Evolutionary conservation across 2,888 invertebrate species (phyloP).

Genomic region (Oxytorus armatus): DNA sequence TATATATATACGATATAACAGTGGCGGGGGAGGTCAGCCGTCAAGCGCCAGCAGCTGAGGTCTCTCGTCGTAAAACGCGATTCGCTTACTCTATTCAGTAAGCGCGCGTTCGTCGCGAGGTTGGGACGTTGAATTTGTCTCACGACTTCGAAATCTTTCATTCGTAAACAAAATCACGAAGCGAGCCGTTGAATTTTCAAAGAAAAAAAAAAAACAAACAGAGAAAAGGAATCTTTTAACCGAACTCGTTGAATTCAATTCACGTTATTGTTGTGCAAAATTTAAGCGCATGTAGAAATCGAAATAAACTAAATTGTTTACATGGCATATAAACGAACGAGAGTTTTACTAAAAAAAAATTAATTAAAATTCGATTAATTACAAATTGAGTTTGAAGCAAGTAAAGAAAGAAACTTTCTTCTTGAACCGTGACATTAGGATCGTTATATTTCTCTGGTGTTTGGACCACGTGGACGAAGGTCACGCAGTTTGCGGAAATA

Average conservation of each 20-base stretch:
- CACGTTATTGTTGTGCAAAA: no score
- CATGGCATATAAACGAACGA: no score
- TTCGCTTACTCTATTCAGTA: constrained; percentile 57
- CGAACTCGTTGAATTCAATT: no score
- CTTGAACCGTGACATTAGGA: constrained; percentile 24
- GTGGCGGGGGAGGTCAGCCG: constrained; percentile 64
- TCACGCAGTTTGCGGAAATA: constrained; percentile 40
- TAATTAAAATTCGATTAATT: no score
- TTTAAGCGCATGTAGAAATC: no score
- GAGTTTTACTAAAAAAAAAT: no score
- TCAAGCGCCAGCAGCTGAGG: constrained; percentile 67
- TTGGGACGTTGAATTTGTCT: constrained; percentile 23
- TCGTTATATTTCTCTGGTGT: constrained; percentile 38
- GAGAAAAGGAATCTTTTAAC: no score
- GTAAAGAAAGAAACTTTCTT: neutral
- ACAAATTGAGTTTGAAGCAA: neutral
- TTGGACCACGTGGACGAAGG: constrained; percentile 63
- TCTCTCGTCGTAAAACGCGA: constrained; percentile 13
- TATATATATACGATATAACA: neutral
- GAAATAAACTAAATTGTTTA: no score
- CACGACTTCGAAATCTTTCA: neutral
- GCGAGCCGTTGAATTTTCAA: no score
- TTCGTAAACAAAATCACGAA: constrained; percentile 22
- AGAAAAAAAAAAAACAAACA: neutral
- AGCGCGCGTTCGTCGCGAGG: constrained; percentile 66